Evolutionary conservation across 2,113 vertebrate species (phyloP).

Genomic region (Leptobrachium leishanense): DNA sequence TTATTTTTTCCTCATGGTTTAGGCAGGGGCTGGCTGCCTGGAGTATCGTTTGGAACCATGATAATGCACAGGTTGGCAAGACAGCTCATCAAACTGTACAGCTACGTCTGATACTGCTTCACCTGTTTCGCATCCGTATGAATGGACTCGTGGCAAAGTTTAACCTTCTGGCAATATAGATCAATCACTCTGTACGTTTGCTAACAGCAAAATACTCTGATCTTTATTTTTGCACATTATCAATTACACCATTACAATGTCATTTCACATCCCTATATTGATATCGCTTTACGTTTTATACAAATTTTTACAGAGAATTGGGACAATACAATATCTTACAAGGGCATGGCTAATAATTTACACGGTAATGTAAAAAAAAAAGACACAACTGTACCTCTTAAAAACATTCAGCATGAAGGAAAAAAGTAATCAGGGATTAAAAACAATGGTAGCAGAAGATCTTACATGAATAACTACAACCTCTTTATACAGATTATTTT

Average conservation of each 20-base stretch:
- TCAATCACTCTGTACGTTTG: conserved; percentile 68
- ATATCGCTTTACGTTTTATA: conserved; percentile 76
- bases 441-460: conserved; percentile 73
- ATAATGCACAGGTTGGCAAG: too few relatives aligned
- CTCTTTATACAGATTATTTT: conserved; percentile 77
- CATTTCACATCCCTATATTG: conserved; percentile 87
- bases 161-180: conserved; percentile 41
- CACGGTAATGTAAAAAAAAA: conserved; percentile 72
- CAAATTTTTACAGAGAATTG: conserved; percentile 89
- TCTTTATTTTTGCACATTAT: conserved; percentile 93
- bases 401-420: conserved; percentile 81
- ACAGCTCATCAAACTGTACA: too few relatives aligned
- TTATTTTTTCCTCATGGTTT: too few relatives aligned
- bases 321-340: conserved; percentile 86
- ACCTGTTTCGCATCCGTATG: too few relatives aligned
- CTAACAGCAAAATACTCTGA: conserved; percentile 89
- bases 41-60: too few relatives aligned
- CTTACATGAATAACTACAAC: conserved; percentile 76
- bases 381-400: conserved; percentile 84
- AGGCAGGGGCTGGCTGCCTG: too few relatives aligned
- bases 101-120: too few relatives aligned
- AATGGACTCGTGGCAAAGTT: neutral
- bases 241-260: conserved; percentile 93
- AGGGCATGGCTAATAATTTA: conserved; percentile 96
- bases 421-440: conserved; percentile 73